Evolutionary conservation across 2,113 vertebrate species (phyloP), one percentile per base, ranked within the genome.

Genomic region (Oophaga pumilio): DNA sequence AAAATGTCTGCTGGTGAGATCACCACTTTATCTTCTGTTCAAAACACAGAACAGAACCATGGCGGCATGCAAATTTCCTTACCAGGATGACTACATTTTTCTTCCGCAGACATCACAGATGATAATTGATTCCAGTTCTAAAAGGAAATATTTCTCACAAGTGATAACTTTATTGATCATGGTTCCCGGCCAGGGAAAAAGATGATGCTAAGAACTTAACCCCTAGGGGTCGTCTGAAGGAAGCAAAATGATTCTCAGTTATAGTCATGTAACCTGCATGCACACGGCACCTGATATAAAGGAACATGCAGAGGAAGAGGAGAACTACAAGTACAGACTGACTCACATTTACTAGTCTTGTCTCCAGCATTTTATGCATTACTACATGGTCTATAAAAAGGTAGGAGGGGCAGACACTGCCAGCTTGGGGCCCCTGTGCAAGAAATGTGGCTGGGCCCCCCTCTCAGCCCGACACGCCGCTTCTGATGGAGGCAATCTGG

Each of bases 81-180:
- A 33, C 28, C 15, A 9, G 17, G 33, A 73, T 18, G 69, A 73
- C 33, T 33, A 20, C 33, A 66, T 24, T 9, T 15, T 71, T 49
- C 69, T 49, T 49, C 33, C 28, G 9, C 43, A 49, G 71, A 74
- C 1, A 43, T 43, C 71, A 22, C 18, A 74, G 20, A 80, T 80
- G 78, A 12, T 60, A 60, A 60, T 43, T 57, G 57, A 80, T 18
- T 33, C 78, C 57, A 33, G 53, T 11, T 59, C 53, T 79, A 59
- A 59, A 53, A 80, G 78, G 78, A 80, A 80, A 80, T 60, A 80
- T 80, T 80, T 80, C 26, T 80, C 26, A 33, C 56, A 33, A 80
- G 78, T 80, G 57, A 80, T 57, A 60, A 80, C 22, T 7, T 28
- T 62, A 80, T 80, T 33, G 78, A 80, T 80, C 60, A 24, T 60